A percentile compares a stretch with the other conserved stretches of the same genome.
phyloP scores from a whole-genome alignment of 2,797 vertebrate species.

The Crypturellus tataupa region DNA sequence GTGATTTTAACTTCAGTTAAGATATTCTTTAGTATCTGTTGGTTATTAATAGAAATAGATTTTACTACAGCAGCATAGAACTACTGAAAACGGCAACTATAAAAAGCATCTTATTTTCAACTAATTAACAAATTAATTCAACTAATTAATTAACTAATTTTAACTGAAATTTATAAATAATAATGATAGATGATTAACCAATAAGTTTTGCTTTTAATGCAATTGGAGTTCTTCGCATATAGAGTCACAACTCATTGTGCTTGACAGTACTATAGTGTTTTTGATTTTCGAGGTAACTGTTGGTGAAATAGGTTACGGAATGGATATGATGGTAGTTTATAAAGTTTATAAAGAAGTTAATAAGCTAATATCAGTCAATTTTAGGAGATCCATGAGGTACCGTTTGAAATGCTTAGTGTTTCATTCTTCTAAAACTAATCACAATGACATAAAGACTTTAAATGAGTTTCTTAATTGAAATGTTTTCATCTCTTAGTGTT shows the following conservation, averaged over 20 bases:
- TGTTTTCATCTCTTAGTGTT: not conserved
- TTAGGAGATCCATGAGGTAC: not conserved
- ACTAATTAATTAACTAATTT: not conserved
- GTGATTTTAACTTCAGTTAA: not conserved
- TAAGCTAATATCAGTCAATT: not conserved
- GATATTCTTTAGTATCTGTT: not conserved
- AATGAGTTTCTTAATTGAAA: not conserved
- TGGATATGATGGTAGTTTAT: not conserved
- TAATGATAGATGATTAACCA: not conserved
- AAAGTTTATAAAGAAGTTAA: not conserved
- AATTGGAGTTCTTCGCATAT: not conserved
- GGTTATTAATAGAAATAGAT: not conserved
- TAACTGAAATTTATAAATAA: too few relatives aligned
- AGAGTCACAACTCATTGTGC: not conserved
- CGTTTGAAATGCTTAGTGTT: not conserved
- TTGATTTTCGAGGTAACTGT: not conserved
- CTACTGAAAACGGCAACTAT: not conserved
- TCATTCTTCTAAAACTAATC: not conserved
- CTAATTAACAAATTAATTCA: too few relatives aligned
- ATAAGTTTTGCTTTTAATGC: not conserved
- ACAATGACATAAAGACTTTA: not conserved
- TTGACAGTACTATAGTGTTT: not conserved
- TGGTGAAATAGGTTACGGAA: not conserved
- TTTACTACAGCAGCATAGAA: not conserved
- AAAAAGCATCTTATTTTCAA: not conserved